A percentile compares a stretch with the other conserved stretches of the same genome.
phyloP scores from a whole-genome alignment of 2,888 invertebrate species.

The Patella ulyssiponensis region DNA sequence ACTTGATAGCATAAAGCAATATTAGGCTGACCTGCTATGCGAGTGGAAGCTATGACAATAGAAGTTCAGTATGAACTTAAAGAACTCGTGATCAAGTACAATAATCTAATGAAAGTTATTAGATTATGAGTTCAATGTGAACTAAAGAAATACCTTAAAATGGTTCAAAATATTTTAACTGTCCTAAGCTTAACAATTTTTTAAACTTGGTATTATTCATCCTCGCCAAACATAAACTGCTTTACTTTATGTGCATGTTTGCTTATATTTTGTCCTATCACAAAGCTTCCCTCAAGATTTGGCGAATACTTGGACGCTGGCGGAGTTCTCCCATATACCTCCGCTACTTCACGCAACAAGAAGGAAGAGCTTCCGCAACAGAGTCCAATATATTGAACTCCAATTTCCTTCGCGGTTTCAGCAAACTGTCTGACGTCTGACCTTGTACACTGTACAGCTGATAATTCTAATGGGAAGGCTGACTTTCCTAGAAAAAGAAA shows the following conservation, averaged over 20 bases:
- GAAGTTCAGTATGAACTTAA: too few relatives aligned
- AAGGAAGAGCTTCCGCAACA: conserved; percentile 64
- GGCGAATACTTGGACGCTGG: conserved; percentile 52
- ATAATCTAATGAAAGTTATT: too few relatives aligned
- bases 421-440: conserved; percentile 58
- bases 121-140: too few relatives aligned
- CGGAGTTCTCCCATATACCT: conserved; percentile 52
- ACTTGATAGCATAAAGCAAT: too few relatives aligned
- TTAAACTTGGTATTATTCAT: too few relatives aligned
- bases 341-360: conserved; percentile 56
- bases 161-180: too few relatives aligned
- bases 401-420: conserved; percentile 48
- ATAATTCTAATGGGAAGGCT: conserved; percentile 55
- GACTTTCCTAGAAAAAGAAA: conserved; percentile 43
- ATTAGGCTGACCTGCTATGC: too few relatives aligned
- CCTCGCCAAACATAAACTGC: neutral
- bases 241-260: neutral
- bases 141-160: too few relatives aligned
- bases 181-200: too few relatives aligned
- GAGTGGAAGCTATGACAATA: too few relatives aligned
- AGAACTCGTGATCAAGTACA: too few relatives aligned
- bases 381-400: conserved; percentile 62
- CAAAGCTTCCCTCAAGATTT: conserved; percentile 43
- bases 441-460: conserved; percentile 46
- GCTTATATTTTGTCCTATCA: neutral